Evolutionary conservation across 2,888 invertebrate species (phyloP), one percentile per base, ranked within the genome.

Genomic region (Hanleya hanleyi): DNA sequence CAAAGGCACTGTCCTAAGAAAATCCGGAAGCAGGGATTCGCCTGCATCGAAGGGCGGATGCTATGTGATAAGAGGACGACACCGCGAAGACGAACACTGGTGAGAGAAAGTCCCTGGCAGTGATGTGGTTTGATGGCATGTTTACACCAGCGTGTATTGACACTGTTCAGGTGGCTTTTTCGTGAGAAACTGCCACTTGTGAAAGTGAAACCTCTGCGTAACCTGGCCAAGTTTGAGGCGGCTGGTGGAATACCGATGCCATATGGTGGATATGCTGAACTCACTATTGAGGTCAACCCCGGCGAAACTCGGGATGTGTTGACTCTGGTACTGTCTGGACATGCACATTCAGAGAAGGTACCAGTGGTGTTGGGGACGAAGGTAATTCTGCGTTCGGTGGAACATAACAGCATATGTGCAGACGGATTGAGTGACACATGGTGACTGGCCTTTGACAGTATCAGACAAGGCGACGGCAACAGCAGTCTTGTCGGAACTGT

Each of bases 291-390:
- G 18, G 41, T 41, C 9, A 41, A 18, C 9, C 9, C 3, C 26
- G 65, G 15, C 35, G 62, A 37, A 61, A 62, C 2, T 49, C 50
- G 26, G 18, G n/a, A 29, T 67, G 50, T 9, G n/a, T 29, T 65
- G 26, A 67, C 29, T 9, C 62, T 15, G 65, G 74, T 62, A 36
- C 67, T 26, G n/a, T 18, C 67, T 37, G 29, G 35, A 22, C 73
- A 73, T n/a, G 15, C 33, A 37, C 15, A 32, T 37, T 67, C 61
- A 4, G 37, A 37, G 22, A 37, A 35, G 22, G 41, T 67, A 5
- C 75, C 77, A 5, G 62, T 64, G n/a, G 18, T 77, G 15, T 29
- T 77, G 6, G 77, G 73, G 22, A 77, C 71, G 70, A 77, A 75
- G 37, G 69, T 73, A 18, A 67, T 77, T 51, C 41, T 51, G 1